These are phyloP conservation scores for Loris lydekkerianus DNA, from an alignment of 2,797 vertebrate species.

Conservation along the genomic window DNA sequence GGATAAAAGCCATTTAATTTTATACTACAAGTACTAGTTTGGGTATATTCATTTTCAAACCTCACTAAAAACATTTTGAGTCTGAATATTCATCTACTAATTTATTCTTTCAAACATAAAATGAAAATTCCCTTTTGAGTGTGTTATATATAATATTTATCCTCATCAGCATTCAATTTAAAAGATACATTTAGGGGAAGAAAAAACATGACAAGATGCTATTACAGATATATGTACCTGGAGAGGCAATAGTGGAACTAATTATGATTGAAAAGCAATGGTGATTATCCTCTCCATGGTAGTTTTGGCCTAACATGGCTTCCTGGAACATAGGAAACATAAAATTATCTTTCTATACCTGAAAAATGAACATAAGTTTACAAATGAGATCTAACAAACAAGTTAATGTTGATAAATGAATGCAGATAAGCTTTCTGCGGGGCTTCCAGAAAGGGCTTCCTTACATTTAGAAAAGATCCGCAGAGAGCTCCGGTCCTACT, in stretches of 20 bases:
- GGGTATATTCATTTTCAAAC: not conserved
- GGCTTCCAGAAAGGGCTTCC: not conserved
- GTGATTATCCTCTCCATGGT: slow-evolving; percentile 27
- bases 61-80: not conserved
- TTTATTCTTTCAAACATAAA: slow-evolving; percentile 56
- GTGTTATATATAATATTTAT: slow-evolving; percentile 28
- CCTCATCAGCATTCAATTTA: slow-evolving; percentile 62
- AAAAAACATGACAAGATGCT: slow-evolving; percentile 29
- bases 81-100: slow-evolving; percentile 9
- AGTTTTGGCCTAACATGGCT: slow-evolving; percentile 52
- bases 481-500: accelerated
- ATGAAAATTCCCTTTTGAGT: slow-evolving; percentile 22
- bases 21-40: not conserved
- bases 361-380: slow-evolving; percentile 49
- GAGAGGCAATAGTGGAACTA: slow-evolving; percentile 60
- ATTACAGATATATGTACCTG: not conserved
- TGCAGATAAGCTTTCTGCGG: not conserved
- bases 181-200: slow-evolving; percentile 63
- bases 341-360: not conserved
- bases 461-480: not conserved
- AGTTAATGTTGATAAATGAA: not conserved
- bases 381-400: not conserved
- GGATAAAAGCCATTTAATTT: not conserved
- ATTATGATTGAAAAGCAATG: slow-evolving; percentile 52
- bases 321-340: slow-evolving; percentile 54